Percentiles rank a stretch among this genome's conserved stretches.
Evolutionary conservation across 2,113 vertebrate species (phyloP).

Genomic region (Pseudorhombus dupliciocellatus): DNA sequence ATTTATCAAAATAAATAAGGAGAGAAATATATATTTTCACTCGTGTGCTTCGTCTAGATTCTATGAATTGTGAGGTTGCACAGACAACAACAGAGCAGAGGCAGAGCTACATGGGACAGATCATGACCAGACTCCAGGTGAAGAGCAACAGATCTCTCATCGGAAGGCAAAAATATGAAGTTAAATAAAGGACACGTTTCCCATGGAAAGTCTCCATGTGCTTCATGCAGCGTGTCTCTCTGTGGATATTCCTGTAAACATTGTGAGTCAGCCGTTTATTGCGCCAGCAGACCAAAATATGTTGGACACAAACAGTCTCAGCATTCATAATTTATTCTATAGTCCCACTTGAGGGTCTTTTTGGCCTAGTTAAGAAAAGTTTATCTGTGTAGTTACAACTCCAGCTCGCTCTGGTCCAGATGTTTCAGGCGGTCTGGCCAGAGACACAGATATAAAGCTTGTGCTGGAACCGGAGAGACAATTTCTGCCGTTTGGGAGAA

Average conservation of each 20-base stretch:
- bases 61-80: no score
- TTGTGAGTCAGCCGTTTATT: neutral
- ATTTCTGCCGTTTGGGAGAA: neutral
- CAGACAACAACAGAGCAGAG: no score
- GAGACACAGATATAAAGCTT: slow-evolving; percentile 12
- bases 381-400: slow-evolving; percentile 1
- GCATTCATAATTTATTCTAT: slow-evolving; percentile 25
- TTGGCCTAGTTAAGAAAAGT: slow-evolving; percentile 41
- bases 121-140: no score
- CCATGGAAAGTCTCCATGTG: neutral
- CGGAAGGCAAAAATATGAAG: no score
- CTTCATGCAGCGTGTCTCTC: neutral
- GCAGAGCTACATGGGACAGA: no score
- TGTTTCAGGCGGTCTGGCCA: slow-evolving; percentile 6
- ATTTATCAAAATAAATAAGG: no score
- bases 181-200: no score
- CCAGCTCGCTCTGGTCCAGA: slow-evolving; percentile 12
- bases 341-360: slow-evolving; percentile 32
- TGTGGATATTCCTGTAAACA: slow-evolving; percentile 16
- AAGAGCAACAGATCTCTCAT: no score
- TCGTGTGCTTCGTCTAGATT: no score
- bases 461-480: neutral
- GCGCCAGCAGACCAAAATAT: slow-evolving; percentile 16
- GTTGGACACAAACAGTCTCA: slow-evolving; percentile 23
- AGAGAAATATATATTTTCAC: no score